A percentile compares a stretch with the other conserved stretches of the same genome.
These are phyloP conservation scores for Alligator mississippiensis DNA, from an alignment of 2,113 vertebrate genomes.

Conservation along the genomic window DNA sequence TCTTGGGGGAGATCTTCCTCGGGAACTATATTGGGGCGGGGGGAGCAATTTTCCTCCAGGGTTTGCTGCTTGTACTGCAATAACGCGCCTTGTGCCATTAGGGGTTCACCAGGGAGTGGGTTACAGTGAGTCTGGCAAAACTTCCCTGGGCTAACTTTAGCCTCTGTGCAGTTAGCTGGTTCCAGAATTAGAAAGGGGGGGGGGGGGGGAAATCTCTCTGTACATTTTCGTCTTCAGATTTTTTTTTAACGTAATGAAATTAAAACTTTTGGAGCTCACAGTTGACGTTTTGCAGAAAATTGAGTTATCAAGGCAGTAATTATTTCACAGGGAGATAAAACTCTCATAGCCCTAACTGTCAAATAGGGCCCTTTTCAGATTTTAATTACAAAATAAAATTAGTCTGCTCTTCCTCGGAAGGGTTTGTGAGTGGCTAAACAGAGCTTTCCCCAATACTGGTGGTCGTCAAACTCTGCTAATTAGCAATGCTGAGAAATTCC, in stretches of 20 bases:
- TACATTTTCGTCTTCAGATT: conserved; percentile 47
- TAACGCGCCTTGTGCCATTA: not conserved
- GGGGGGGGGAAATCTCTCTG: not conserved
- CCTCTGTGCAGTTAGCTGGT: conserved; percentile 15
- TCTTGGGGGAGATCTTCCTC: not conserved
- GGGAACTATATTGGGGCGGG: not conserved
- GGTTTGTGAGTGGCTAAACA: conserved; percentile 90
- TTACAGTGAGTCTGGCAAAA: not conserved
- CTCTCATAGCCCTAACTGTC: conserved; percentile 85
- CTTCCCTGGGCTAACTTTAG: conserved; percentile 29
- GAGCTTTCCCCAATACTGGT: conserved; percentile 86
- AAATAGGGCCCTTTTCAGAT: conserved; percentile 85
- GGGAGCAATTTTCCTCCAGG: not conserved
- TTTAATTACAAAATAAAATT: conserved; percentile 91
- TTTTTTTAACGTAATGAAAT: conserved; percentile 78
- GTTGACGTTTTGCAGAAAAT: conserved; percentile 86
- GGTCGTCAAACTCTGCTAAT: conserved; percentile 94
- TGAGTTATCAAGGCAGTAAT: conserved; percentile 89
- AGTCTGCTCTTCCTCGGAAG: conserved; percentile 85
- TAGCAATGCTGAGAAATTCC: conserved; percentile 96
- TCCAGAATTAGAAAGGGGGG: conserved; percentile 1
- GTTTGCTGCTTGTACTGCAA: not conserved
- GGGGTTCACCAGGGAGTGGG: not conserved
- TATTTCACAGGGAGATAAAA: conserved; percentile 89
- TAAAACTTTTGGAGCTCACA: conserved; percentile 82